phyloP scores from a whole-genome alignment of 2,888 invertebrate species.

The Dione vanillae region DNA sequence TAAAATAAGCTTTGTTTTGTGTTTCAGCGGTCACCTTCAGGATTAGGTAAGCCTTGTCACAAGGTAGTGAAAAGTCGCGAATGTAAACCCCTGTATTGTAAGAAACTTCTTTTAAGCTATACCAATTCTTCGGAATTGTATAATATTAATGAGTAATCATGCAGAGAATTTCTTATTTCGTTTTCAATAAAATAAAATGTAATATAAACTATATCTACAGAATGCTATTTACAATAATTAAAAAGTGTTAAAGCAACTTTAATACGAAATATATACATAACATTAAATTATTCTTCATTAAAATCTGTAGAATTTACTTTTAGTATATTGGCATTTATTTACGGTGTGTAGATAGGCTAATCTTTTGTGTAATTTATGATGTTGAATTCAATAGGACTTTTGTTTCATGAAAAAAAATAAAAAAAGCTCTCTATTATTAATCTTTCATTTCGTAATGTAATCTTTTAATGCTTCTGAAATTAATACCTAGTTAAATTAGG shows the following conservation, averaged over 20 bases:
- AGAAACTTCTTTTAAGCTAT: constrained; percentile 43
- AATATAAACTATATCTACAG: not conserved
- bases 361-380: not conserved
- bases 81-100: constrained; percentile 67
- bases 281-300: too few relatives aligned
- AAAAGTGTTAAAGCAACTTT: not conserved
- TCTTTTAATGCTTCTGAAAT: not conserved
- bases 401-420: not conserved
- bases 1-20: constrained; percentile 18
- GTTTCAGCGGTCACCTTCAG: constrained; percentile 54
- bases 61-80: constrained; percentile 67
- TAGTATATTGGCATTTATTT: not conserved
- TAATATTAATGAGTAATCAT: constrained; percentile 39
- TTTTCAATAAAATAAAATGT: not conserved
- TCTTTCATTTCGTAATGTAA: not conserved
- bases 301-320: not conserved
- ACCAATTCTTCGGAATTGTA: constrained; percentile 44
- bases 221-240: not conserved
- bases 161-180: not conserved
- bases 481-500: too few relatives aligned
- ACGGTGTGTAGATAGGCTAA: not conserved
- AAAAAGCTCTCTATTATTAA: not conserved
- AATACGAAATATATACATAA: too few relatives aligned
- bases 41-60: constrained; percentile 61
- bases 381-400: not conserved